A percentile compares a stretch with the other conserved stretches of the same genome.
Conservation (phyloP, 2,797 vertebrate species). For the Clarias laeviceps region DNA sequence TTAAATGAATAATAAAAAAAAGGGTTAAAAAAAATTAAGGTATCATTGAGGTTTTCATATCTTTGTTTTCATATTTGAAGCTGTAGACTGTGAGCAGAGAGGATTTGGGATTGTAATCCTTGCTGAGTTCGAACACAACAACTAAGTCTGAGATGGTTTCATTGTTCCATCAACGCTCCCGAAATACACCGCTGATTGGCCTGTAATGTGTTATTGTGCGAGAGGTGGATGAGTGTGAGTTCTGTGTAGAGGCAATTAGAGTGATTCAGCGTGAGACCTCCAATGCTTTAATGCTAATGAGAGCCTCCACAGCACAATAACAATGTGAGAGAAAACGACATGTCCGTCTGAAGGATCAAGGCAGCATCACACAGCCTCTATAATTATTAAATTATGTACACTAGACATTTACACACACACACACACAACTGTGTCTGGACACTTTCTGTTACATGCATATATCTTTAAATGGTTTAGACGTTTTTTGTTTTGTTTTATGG, state of each 20-base stretch:
- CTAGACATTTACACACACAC: background rate
- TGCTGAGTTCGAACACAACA: background rate
- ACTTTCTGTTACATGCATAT: no score
- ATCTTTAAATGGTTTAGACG: background rate
- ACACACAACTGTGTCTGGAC: background rate
- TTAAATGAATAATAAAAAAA: no score
- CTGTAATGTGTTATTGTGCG: conserved; percentile 8
- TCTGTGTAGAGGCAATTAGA: conserved; percentile 4
- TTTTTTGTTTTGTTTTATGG: background rate
- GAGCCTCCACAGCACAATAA: conserved; percentile 6
- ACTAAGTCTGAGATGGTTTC: background rate
- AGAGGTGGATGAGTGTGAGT: conserved; percentile 4
- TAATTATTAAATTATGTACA: conserved; percentile 6
- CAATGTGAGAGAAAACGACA: background rate
- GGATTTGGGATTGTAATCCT: background rate
- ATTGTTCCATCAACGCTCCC: background rate
- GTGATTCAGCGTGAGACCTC: conserved; percentile 2
- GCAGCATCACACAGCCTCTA: background rate
- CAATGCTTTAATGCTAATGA: conserved; percentile 1
- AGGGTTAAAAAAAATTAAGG: no score
- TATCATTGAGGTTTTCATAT: background rate
- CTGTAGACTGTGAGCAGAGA: background rate
- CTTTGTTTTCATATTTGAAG: background rate
- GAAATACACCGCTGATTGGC: conserved; percentile 11
- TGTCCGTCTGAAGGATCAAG: background rate